Base-by-base conservation (phyloP, 2,797 vertebrate species). In the Champsocephalus esox region DNA sequence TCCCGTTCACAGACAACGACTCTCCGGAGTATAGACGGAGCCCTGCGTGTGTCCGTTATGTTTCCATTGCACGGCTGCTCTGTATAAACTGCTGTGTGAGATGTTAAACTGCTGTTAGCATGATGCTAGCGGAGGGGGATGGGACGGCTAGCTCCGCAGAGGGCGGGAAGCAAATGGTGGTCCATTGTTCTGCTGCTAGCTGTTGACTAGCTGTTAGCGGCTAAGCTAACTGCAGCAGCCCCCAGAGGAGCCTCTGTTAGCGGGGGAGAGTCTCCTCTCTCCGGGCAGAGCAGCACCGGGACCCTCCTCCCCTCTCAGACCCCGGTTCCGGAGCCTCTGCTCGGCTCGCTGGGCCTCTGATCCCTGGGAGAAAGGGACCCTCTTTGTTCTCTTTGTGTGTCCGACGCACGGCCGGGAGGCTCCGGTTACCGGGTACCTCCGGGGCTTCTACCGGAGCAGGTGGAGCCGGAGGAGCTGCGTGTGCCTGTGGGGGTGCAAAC, bases 121-220 rank as follows among this genome's bases (percentile, higher is more conserved):
- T 12, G 49, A 41, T 38, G 83, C 66, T 81, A 77, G 67, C 41
- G 55, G 84, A 82, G 83, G 87, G 85, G 87, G 89, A 86, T 83
- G 87, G 89, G 80, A 76, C 57, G 50, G 85, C 77, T 87, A 74
- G 81, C 89, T 58, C 65, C 16, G 89, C 89, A 87, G 87, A 93
- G 92, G 93, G 93, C 93, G 94, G 93, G 93, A 94, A 92, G 89
- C 90, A 92, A 92, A 94, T 93, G 93, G 90, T 88, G 92, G 90
- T 69, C 90, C 92, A 93, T 95, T 94, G 94, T 95, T 94, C 89
- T 91, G 73, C 50, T 0, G 34, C 73, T 82, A 78, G 61, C 52
- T 19, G 59, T 69, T 89, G 38, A 80, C 73, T 82, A 78, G 61
- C 52, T 19, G 61, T 69, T 89, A 92, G 78, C 21, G 50, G 82